Evolutionary conservation across 2,888 invertebrate genomes (phyloP).

Genomic region (Ectemnius lituratus): DNA sequence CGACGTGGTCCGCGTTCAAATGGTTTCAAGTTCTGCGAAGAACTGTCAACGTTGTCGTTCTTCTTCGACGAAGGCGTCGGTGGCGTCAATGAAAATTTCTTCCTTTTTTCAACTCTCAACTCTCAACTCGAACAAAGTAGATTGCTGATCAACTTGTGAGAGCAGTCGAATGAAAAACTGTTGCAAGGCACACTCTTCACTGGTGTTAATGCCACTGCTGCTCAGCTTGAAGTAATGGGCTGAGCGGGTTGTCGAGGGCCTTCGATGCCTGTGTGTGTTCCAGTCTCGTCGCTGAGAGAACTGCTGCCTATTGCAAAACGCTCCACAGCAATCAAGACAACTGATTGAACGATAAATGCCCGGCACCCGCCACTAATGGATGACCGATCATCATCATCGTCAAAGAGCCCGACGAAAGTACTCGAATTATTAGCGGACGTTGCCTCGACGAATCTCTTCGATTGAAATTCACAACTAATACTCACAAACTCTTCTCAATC

Average conservation of each 20-base stretch:
- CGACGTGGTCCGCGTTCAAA: not conserved
- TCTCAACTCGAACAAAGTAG: not conserved
- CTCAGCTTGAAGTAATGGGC: no score
- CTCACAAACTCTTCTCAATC: no score
- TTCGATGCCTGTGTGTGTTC: no score
- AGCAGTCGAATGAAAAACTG: conserved; percentile 18
- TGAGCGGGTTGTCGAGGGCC: not conserved
- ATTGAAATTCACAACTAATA: no score
- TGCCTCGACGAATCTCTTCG: no score
- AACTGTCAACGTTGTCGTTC: not conserved
- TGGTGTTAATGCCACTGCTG: no score
- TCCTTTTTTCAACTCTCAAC: no score
- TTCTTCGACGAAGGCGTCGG: not conserved
- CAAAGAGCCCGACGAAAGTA: not conserved
- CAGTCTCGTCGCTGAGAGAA: no score
- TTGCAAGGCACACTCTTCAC: no score
- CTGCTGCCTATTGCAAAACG: not conserved
- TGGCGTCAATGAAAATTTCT: not conserved
- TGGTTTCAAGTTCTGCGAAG: conserved; percentile 1
- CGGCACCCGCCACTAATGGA: conserved; percentile 18
- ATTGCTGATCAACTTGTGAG: not conserved
- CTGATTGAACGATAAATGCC: conserved; percentile 22
- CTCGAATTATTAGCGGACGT: no score
- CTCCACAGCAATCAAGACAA: conserved; percentile 31
- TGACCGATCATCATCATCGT: not conserved